Evolutionary conservation across 2,888 invertebrate genomes (phyloP), one percentile per base, ranked within the genome.

Genomic region (Chymomyza amoena): DNA sequence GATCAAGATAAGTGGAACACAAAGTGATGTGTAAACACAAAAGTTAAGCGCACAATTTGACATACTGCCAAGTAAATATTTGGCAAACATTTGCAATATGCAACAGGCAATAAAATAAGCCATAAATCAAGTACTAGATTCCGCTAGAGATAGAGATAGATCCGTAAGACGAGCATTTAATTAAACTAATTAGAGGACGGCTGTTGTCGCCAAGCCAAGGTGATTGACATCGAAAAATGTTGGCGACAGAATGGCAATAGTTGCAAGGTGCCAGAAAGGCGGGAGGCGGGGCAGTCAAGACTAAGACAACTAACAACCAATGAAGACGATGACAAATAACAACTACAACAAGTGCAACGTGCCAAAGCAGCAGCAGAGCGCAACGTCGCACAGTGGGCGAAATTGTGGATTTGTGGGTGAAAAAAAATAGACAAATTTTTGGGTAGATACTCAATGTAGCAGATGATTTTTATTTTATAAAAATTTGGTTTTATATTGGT

Each of bases 31-130:
- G 39, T 45, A 45, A 45, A 45, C 39, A 45, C 13, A 13, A 45
- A 45, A 45, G 39, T 45, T 13, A 45, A 45, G 39, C 7, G 39
- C 4, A 10, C 39, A 1, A 78, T 64, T 77, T 75, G 79, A 78
- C 81, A 62, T 32, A 51, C 6, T 0, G 45, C 76, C 80, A 80
- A 75, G 60, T 54, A 36, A 60, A 59, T 51, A 66, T 69, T 66
- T 67, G 54, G 54, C 61, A 67, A 61, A 54, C 61, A 62, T 45
- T 68, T 61, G 61, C 56, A 52, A 66, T 50, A 54, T 54, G 54
- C 16, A 20, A 18, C 20, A 20, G 20, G 54, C 54, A 51, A 56
- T 28, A 73, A 65, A 65, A 51, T 67, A 57, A 51, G n/a, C 51
- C n/a, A 36, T 25, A 45, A 45, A 45, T 45, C 39, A 45, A 3